Evolutionary conservation across 1,140 invertebrate genomes (phyloP).

Genomic region (Chironomus striatipennis): DNA sequence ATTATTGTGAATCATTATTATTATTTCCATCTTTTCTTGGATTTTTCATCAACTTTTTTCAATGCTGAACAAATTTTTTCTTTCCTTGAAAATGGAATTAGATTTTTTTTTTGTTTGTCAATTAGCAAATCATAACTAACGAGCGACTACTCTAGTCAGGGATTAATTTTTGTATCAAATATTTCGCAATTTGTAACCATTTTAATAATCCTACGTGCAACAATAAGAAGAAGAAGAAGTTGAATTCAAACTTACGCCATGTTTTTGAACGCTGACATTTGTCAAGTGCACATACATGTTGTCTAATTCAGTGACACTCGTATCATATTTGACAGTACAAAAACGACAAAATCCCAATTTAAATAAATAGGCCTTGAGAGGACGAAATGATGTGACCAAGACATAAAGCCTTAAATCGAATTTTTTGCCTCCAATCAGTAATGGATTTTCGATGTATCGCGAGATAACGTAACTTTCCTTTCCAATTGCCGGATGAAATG

Average conservation of each 20-base stretch:
- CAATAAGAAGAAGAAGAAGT: no score
- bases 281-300: conserved; percentile 86
- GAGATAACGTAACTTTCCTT: conserved; percentile 90
- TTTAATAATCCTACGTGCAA: no score
- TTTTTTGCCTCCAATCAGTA: conserved; percentile 80
- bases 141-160: no score
- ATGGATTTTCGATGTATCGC: conserved; percentile 75
- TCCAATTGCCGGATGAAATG: conserved; percentile 68
- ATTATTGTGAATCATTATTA: no score
- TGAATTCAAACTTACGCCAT: conserved; percentile 49
- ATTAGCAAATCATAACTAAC: no score
- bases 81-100: no score
- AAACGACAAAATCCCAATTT: conserved; percentile 73
- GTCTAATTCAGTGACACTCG: conserved; percentile 66
- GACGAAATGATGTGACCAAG: conserved; percentile 71
- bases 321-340: conserved; percentile 72
- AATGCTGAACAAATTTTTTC: no score
- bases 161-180: no score
- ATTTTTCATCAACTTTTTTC: no score
- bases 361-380: conserved; percentile 74
- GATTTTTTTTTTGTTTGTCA: no score
- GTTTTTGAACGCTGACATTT: conserved; percentile 79
- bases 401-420: conserved; percentile 80
- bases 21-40: no score
- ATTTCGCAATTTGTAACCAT: no score